These are phyloP conservation scores for Liparis tanakae DNA, from an alignment of 2,797 vertebrate species.

Conservation along the genomic window DNA sequence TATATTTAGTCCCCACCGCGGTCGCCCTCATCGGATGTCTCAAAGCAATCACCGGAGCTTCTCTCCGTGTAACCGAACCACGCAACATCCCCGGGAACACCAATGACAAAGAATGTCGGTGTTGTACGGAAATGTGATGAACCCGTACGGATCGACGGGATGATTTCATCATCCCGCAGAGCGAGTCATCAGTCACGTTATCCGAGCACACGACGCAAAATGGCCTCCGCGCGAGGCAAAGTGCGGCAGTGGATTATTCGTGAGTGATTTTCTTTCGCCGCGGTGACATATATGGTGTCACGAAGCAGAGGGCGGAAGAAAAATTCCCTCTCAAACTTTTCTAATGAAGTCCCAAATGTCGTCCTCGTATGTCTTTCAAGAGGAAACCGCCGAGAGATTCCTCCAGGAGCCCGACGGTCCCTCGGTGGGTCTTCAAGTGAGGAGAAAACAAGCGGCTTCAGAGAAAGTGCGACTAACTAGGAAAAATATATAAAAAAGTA, in stretches of 20 bases:
- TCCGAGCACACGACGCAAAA: constrained; percentile 70
- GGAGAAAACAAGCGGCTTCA: constrained; percentile 65
- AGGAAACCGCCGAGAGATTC: constrained; percentile 66
- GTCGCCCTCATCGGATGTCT: constrained; percentile 55
- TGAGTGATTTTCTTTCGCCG: constrained; percentile 64
- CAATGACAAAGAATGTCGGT: constrained; percentile 57
- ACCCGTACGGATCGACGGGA: constrained; percentile 59
- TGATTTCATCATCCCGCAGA: constrained; percentile 62
- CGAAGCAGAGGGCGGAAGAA: constrained; percentile 75
- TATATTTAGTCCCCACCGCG: constrained; percentile 50
- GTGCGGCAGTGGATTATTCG: constrained; percentile 66
- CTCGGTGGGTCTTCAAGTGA: constrained; percentile 60
- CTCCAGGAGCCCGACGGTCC: constrained; percentile 65
- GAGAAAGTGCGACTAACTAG: constrained; percentile 32
- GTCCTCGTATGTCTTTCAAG: constrained; percentile 72
- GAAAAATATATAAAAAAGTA: constrained; percentile 16
- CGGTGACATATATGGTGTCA: constrained; percentile 78
- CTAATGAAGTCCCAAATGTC: constrained; percentile 86
- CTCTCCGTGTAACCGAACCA: constrained; percentile 61
- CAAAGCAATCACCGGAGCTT: constrained; percentile 56
- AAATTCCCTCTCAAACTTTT: constrained; percentile 76
- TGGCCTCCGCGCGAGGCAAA: constrained; percentile 58
- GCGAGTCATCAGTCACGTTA: constrained; percentile 67
- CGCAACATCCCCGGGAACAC: constrained; percentile 53
- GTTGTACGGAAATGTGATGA: constrained; percentile 60